Evolutionary conservation across 2,113 vertebrate genomes (phyloP), one percentile per base, ranked within the genome.

Genomic region (Oreocharis arfaki): DNA sequence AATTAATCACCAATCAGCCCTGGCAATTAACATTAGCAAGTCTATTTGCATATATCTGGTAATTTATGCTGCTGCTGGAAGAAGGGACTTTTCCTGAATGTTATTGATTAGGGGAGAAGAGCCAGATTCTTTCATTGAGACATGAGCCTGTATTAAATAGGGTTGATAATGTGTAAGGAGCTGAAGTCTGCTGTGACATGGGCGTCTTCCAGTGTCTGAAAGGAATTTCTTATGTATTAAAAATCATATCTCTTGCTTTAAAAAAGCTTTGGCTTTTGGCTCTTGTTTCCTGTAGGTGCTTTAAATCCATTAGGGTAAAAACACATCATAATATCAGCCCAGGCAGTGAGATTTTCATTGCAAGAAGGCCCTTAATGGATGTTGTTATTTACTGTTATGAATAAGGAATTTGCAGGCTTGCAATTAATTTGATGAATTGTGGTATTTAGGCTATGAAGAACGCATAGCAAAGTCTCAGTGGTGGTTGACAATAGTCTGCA

Each of bases 1-100:
- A 97, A 97, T 97, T 97, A 98, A 97, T 98, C 95, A 97, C 97
- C 90, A 97, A 97, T 98, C 97, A 98, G 70, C 94, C 89, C 93
- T 95, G 93, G 94, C 96, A 98, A 98, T 98, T 98, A 98, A 97
- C 97, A 97, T 95, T 92, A 96, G 91, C 93, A 68, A 96, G 84
- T 84, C 93, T 97, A 97, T 98, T 97, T 98, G 95, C 97, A 98
- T 97, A 87, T 97, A 93, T 89, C 90, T 96, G 81, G 93, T 96
- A 96, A 98, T 97, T 97, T 97, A 97, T 98, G 91, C 96, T 94
- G 82, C 82, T 85, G 67, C 92, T 96, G 84, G 86, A 95, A 87
- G 93, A 95, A 89, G 80, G 82, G 92, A 89, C 90, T 97, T 97
- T 87, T 95, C 71, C 65, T 90, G 91, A 92, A 97, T 94, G 44